phyloP scores from a whole-genome alignment of 2,888 invertebrate species.

The Hirtodrosophila trivittata region DNA sequence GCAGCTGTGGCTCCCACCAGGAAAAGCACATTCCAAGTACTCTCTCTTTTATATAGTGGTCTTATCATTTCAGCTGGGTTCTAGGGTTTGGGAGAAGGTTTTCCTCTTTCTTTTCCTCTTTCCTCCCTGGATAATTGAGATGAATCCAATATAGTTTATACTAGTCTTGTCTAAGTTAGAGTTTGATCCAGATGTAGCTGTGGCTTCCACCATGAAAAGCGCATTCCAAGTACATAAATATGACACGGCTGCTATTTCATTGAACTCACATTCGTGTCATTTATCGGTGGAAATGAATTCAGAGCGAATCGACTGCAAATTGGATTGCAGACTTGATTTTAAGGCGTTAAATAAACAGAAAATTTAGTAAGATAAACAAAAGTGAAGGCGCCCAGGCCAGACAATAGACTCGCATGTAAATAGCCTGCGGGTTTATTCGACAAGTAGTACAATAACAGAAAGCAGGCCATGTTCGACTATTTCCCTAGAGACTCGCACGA shows the following conservation, averaged over 20 bases:
- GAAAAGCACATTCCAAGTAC: too few relatives aligned
- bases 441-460: slow-evolving; percentile 9
- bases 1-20: too few relatives aligned
- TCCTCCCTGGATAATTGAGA: too few relatives aligned
- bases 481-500: slow-evolving; percentile 39
- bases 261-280: background rate
- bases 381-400: slow-evolving; percentile 1
- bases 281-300: background rate
- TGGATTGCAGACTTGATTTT: slow-evolving; percentile 32
- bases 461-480: slow-evolving; percentile 14
- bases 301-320: slow-evolving; percentile 13
- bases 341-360: slow-evolving; percentile 45
- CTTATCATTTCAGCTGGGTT: too few relatives aligned
- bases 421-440: slow-evolving; percentile 18
- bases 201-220: too few relatives aligned
- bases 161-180: too few relatives aligned
- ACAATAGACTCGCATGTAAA: slow-evolving; percentile 15
- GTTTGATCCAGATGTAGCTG: too few relatives aligned
- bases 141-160: too few relatives aligned
- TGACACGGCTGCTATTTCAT: background rate
- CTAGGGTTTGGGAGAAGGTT: too few relatives aligned
- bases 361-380: slow-evolving; percentile 53
- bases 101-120: too few relatives aligned
- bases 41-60: too few relatives aligned
- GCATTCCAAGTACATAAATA: too few relatives aligned